Conservation (phyloP, 2,888 invertebrate species). For the Xylophagus ater region DNA sequence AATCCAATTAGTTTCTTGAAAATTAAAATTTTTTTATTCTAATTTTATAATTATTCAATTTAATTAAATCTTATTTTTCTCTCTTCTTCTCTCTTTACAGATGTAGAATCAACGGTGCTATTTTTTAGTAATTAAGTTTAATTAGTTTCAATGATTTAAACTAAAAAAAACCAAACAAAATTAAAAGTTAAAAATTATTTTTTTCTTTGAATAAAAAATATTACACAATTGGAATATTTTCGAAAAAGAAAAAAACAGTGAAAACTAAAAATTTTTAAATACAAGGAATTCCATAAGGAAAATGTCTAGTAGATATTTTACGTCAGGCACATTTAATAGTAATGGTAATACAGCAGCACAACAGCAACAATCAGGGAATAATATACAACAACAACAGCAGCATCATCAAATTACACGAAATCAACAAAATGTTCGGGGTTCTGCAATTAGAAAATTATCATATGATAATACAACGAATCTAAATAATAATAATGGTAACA, state of each 20-base stretch:
- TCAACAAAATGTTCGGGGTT: constrained; percentile 13
- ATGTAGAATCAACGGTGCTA: constrained; percentile 18
- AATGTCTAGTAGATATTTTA: constrained; percentile 14
- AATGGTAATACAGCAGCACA: constrained; percentile 22
- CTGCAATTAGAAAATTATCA: constrained; percentile 19
- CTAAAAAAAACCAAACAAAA: constrained; percentile 10
- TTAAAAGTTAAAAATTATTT: constrained; percentile 11
- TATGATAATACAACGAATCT: constrained; percentile 15
- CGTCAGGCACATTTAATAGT: constrained; percentile 17
- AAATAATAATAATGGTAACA: background rate
- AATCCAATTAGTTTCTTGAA: too few species aligned
- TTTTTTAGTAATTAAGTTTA: constrained; percentile 16
- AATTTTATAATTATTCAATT: too few species aligned
- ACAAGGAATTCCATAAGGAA: constrained; percentile 7
- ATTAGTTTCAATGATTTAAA: constrained; percentile 10
- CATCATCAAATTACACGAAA: constrained; percentile 19
- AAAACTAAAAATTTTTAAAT: background rate
- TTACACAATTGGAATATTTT: constrained; percentile 3
- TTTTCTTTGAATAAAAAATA: too few species aligned
- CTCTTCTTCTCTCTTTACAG: constrained; percentile 12
- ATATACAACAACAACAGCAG: constrained; percentile 11
- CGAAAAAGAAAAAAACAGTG: background rate
- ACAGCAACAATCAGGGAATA: constrained; percentile 3
- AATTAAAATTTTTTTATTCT: too few species aligned
- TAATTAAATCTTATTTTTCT: too few species aligned